phyloP scores from a whole-genome alignment of 2,888 invertebrate genomes.

The Lymantria monacha region DNA sequence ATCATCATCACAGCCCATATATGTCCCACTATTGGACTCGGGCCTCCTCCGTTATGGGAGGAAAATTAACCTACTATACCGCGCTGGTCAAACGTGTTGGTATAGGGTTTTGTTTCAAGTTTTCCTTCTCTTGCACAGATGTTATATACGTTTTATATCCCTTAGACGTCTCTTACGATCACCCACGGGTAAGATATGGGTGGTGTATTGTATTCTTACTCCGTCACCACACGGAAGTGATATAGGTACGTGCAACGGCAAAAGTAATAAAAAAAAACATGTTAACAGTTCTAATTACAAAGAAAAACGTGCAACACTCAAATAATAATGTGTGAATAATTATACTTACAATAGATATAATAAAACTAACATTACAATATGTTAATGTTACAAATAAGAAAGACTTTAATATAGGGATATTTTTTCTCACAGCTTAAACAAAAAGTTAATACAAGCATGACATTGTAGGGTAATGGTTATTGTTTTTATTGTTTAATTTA shows the following conservation, averaged over 20 bases:
- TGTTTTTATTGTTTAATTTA: constrained; percentile 11
- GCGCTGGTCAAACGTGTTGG: too few species aligned
- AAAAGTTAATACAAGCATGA: constrained; percentile 37
- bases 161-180: too few species aligned
- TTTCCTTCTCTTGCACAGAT: too few species aligned
- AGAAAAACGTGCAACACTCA: constrained; percentile 5
- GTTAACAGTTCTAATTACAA: constrained; percentile 2
- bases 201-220: too few species aligned
- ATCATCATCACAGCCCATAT: too few species aligned
- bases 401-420: constrained; percentile 46
- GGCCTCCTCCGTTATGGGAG: too few species aligned
- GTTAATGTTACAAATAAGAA: constrained; percentile 34
- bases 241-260: neutral
- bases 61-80: too few species aligned
- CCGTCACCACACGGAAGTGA: too few species aligned
- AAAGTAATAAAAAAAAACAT: constrained; percentile 1
- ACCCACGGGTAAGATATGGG: too few species aligned
- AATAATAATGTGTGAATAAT: neutral
- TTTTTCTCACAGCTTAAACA: constrained; percentile 65
- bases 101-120: too few species aligned
- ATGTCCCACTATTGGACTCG: too few species aligned
- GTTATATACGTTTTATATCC: too few species aligned
- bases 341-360: neutral
- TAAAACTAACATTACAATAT: constrained; percentile 5
- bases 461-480: constrained; percentile 21